Conservation (phyloP, 2,113 vertebrate species). For the Bufo bufo region DNA sequence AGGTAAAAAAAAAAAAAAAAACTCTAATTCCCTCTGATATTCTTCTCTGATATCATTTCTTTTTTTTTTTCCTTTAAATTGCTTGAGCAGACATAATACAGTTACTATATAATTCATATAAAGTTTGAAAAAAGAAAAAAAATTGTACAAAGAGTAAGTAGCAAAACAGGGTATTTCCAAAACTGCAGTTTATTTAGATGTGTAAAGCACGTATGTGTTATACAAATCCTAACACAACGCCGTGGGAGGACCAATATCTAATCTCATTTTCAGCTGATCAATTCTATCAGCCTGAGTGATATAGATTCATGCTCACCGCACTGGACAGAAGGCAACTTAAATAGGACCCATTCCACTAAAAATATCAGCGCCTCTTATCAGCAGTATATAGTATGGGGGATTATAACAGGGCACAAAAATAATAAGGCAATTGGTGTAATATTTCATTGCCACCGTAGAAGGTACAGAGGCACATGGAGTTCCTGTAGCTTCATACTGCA, state of each 20-base stretch:
- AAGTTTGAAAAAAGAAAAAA: not conserved
- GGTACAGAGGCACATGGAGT: not conserved
- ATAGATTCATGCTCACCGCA: not conserved
- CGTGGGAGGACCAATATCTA: conserved; percentile 13
- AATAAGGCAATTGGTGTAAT: conserved; percentile 1
- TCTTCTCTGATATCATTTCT: no score
- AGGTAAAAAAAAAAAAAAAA: not conserved
- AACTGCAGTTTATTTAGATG: not conserved
- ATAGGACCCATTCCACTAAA: not conserved
- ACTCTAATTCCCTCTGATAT: no score
- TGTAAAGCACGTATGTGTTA: not conserved
- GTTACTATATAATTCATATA: not conserved
- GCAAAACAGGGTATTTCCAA: not conserved
- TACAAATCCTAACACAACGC: not conserved
- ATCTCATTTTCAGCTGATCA: conserved; percentile 23
- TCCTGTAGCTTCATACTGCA: not conserved
- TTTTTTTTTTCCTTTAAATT: not conserved
- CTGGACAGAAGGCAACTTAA: conserved; percentile 17
- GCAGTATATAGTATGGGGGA: not conserved
- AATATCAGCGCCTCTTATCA: not conserved
- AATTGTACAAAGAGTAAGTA: not conserved
- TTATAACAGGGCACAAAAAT: conserved; percentile 15
- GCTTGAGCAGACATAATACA: not conserved
- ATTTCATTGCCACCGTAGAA: not conserved
- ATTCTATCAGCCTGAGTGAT: conserved; percentile 19